Percentiles rank a stretch among this genome's conserved stretches.
These are phyloP conservation scores for Dasypus novemcinctus DNA, from an alignment of 2,113 vertebrate species.

Conservation along the genomic window DNA sequence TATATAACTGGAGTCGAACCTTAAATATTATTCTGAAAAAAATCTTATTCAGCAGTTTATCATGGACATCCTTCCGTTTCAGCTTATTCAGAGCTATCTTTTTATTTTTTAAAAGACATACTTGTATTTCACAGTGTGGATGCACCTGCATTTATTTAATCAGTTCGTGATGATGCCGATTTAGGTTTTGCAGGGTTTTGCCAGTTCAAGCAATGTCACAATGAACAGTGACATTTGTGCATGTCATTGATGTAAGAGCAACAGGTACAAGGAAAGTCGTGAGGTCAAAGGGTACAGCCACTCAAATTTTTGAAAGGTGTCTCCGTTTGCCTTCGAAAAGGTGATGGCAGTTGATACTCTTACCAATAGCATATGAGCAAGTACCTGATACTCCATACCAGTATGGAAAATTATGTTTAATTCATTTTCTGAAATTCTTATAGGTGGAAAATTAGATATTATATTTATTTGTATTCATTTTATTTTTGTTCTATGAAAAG, in stretches of 20 bases:
- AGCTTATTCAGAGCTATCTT: background rate
- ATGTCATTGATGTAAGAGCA: background rate
- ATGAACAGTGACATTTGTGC: background rate
- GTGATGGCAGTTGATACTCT: background rate
- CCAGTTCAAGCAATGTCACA: background rate
- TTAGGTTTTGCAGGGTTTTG: background rate
- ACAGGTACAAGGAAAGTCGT: background rate
- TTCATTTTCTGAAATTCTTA: background rate
- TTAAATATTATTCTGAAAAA: background rate
- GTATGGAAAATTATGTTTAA: background rate
- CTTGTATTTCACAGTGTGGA: background rate
- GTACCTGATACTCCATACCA: background rate
- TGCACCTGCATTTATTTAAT: background rate
- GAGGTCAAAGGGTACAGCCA: background rate
- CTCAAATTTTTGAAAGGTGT: background rate
- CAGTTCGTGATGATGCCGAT: background rate
- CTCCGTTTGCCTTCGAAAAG: background rate
- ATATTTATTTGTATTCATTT: background rate
- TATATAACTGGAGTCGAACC: background rate
- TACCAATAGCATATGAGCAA: background rate
- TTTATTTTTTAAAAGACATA: background rate
- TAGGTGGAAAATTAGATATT: background rate
- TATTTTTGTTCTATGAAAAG: background rate
- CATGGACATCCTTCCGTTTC: background rate
- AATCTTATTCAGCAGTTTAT: background rate